Conservation (phyloP, 2,797 vertebrate species). For the Alectoris magna region DNA sequence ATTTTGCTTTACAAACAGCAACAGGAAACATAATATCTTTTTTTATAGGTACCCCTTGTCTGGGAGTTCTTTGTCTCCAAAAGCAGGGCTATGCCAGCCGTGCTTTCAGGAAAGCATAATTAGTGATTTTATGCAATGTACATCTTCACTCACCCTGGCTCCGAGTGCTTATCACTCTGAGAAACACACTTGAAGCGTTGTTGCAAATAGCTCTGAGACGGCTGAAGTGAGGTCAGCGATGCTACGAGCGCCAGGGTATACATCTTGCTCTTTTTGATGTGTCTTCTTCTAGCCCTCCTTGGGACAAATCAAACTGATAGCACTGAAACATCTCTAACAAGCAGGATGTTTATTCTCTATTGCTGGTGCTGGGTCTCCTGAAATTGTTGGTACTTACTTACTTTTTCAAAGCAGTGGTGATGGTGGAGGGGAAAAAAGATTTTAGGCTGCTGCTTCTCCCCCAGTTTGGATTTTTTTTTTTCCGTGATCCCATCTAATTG, state of each 20-base stretch:
- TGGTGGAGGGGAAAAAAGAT: not conserved
- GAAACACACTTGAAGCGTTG: slow-evolving; percentile 24
- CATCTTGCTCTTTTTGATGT: slow-evolving; percentile 70
- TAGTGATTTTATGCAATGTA: slow-evolving; percentile 38
- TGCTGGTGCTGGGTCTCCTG: not conserved
- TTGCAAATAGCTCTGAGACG: slow-evolving; percentile 50
- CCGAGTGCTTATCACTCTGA: not conserved
- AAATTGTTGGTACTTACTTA: slow-evolving; percentile 27
- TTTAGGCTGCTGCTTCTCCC: not conserved
- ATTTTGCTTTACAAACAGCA: not conserved
- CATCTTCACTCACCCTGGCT: slow-evolving; percentile 31
- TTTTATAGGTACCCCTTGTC: not conserved
- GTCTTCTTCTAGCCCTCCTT: slow-evolving; percentile 36
- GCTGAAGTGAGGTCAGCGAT: slow-evolving; percentile 52
- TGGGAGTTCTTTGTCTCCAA: slow-evolving; percentile 16
- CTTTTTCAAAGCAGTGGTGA: slow-evolving; percentile 18
- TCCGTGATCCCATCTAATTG: not conserved
- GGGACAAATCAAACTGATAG: slow-evolving; percentile 55
- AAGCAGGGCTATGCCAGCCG: not conserved
- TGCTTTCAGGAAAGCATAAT: slow-evolving; percentile 34
- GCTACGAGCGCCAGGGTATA: slow-evolving; percentile 33
- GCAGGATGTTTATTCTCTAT: slow-evolving; percentile 38
- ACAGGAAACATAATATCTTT: not conserved
- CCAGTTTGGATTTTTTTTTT: not conserved
- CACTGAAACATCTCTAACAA: slow-evolving; percentile 41